phyloP scores from a whole-genome alignment of 2,797 vertebrate species.

The Psittacula derbiana region DNA sequence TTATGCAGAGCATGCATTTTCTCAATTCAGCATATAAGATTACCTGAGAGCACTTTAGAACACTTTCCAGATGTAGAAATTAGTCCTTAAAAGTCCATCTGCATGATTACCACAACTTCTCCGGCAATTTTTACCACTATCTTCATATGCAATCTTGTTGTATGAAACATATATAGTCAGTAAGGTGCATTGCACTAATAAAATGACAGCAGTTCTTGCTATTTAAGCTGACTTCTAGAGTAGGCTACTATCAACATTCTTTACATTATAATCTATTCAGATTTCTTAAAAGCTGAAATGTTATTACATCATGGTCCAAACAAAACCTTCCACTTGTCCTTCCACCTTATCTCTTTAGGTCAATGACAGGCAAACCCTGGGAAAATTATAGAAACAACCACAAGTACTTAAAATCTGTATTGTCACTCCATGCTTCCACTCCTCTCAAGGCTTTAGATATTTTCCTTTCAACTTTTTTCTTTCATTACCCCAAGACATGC shows the following conservation, averaged over 20 bases:
- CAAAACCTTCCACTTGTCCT: constrained; percentile 51
- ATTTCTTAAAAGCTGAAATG: constrained; percentile 30
- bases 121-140: neutral
- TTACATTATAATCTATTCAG: neutral
- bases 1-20: neutral
- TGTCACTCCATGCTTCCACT: constrained; percentile 50
- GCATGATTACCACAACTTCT: neutral
- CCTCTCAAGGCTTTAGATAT: constrained; percentile 60
- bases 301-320: constrained; percentile 38
- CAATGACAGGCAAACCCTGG: constrained; percentile 67
- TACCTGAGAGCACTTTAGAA: neutral
- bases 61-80: neutral
- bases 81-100: neutral
- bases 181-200: neutral
- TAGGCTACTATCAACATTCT: neutral
- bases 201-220: neutral
- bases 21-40: neutral
- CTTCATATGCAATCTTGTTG: neutral
- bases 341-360: constrained; percentile 14
- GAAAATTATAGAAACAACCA: constrained; percentile 75
- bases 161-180: neutral
- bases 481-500: constrained; percentile 68
- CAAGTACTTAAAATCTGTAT: constrained; percentile 73
- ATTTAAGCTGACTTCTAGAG: constrained; percentile 18
- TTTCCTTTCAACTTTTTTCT: constrained; percentile 71